Base-by-base conservation (phyloP, 2,888 invertebrate genomes). In the Dorcus parallelipipedus region DNA sequence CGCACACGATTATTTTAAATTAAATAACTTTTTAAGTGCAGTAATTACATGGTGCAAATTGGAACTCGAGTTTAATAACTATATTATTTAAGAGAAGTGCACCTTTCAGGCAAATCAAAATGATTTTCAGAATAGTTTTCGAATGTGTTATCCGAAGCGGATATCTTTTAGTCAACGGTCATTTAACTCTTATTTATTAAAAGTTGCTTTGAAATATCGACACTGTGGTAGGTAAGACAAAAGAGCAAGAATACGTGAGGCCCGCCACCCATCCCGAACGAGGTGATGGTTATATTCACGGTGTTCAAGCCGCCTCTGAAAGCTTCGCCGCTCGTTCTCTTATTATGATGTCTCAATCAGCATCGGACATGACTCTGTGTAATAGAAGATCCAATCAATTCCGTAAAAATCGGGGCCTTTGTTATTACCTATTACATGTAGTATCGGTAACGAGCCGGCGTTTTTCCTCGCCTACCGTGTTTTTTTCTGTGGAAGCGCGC, bases 221-320 rank as follows among this genome's bases (percentile, higher is more conserved):
- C 54, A 55, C 54, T 59, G 59, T 59, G 59, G 59, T 59, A 55
- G 59, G 59, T 59, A 59, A 59, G 47, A 58, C 58, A 58, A 58
- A 58, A 59, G 59, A 56, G 54, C 39, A 55, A 52, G 53, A 49
- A 58, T 58, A 48, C 58, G 52, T 58, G 58, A 49, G 59, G 51
- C 52, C 50, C 54, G 48, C 58, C 58, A 59, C 59, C 59, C 54
- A 59, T 49, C 50, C 52, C 43, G 51, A 48, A 48, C 54, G 52
- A 47, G 49, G 55, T 47, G 56, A 56, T 52, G 52, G 55, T 59
- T 55, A 55, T 38, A 38, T 51, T 56, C 55, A 49, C 55, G 41
- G 26, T 33, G 49, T 52, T 47, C 48, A 49, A 48, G 52, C 52
- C 58, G 53, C 58, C 58, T 52, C 52, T 52, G 52, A 23, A 33